A percentile compares a stretch with the other conserved stretches of the same genome.
These are phyloP conservation scores for Trichonephila inaurata DNA, from an alignment of 1,140 invertebrate species.

Conservation along the genomic window DNA sequence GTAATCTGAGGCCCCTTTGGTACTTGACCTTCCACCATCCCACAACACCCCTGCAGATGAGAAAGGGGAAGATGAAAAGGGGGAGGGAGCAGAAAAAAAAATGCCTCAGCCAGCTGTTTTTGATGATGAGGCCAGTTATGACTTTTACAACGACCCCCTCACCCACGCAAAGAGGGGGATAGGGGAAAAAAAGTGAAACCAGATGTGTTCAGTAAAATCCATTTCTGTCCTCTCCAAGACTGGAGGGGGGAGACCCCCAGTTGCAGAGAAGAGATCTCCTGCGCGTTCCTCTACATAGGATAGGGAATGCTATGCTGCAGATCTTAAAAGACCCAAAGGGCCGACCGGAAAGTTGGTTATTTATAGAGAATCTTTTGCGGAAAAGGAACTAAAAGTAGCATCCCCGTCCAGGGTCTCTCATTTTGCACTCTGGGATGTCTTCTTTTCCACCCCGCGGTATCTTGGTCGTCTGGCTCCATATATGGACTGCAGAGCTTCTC, in stretches of 20 bases:
- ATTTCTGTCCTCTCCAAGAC: conserved; percentile 49
- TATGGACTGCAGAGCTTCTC: conserved; percentile 56
- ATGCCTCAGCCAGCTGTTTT: conserved; percentile 63
- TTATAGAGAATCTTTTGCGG: conserved; percentile 66
- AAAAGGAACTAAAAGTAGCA: conserved; percentile 67
- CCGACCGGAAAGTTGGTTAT: conserved; percentile 72
- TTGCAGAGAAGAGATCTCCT: background rate
- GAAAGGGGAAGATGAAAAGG: background rate
- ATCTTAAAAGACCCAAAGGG: conserved; percentile 36
- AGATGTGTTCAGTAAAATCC: conserved; percentile 74
- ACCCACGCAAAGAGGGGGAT: conserved; percentile 54
- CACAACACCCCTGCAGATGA: background rate
- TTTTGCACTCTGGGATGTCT: conserved; percentile 21
- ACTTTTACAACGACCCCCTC: conserved; percentile 68
- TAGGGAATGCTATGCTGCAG: conserved; percentile 43
- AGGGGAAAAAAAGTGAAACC: conserved; percentile 40
- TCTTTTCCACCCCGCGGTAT: background rate
- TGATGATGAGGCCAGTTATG: conserved; percentile 76
- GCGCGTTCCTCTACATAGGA: conserved; percentile 13
- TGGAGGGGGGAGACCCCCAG: background rate
- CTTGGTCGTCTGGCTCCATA: conserved; percentile 72
- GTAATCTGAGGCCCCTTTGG: conserved; percentile 51
- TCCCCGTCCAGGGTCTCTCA: background rate
- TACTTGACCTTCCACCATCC: conserved; percentile 8
- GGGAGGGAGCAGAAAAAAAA: conserved; percentile 33